These are phyloP conservation scores for Dysdera silvatica DNA, from an alignment of 1,140 invertebrate species.

Conservation along the genomic window DNA sequence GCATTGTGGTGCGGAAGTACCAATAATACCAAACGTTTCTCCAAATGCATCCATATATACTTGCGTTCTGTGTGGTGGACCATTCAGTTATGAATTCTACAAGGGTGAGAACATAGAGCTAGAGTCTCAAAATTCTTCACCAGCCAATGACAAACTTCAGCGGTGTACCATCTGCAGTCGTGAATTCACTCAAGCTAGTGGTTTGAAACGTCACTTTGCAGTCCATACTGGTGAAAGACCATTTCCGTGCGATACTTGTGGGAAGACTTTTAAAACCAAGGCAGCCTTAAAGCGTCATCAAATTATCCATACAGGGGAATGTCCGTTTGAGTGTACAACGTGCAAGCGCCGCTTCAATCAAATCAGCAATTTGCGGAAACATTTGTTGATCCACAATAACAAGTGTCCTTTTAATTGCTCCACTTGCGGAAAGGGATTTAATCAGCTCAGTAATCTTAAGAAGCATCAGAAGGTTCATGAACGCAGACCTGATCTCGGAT, in stretches of 20 bases:
- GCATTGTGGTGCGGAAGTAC: conserved; percentile 5
- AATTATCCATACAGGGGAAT: conserved; percentile 90
- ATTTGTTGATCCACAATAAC: conserved; percentile 91
- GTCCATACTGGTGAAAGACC: conserved; percentile 29
- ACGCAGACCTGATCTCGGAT: too few relatives aligned
- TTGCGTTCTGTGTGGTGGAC: not conserved
- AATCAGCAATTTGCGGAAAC: conserved; percentile 86
- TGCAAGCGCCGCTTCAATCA: conserved; percentile 91
- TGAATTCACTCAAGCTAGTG: conserved; percentile 12
- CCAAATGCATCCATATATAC: not conserved
- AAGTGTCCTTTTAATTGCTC: conserved; percentile 93
- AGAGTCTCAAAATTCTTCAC: not conserved
- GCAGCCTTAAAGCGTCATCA: conserved; percentile 77
- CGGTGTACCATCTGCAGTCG: conserved; percentile 11
- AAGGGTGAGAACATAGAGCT: conserved; percentile 20
- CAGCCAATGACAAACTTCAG: not conserved
- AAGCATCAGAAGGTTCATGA: conserved; percentile 91
- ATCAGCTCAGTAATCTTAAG: conserved; percentile 84
- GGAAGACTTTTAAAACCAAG: conserved; percentile 32
- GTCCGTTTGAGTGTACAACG: conserved; percentile 88
- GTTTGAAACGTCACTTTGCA: conserved; percentile 21
- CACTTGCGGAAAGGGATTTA: conserved; percentile 91
- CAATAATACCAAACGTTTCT: conserved; percentile 3
- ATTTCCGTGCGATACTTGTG: conserved; percentile 25
- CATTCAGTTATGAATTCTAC: conserved; percentile 7